Conservation (phyloP, 2,113 vertebrate species). For the Oplegnathus fasciatus region DNA sequence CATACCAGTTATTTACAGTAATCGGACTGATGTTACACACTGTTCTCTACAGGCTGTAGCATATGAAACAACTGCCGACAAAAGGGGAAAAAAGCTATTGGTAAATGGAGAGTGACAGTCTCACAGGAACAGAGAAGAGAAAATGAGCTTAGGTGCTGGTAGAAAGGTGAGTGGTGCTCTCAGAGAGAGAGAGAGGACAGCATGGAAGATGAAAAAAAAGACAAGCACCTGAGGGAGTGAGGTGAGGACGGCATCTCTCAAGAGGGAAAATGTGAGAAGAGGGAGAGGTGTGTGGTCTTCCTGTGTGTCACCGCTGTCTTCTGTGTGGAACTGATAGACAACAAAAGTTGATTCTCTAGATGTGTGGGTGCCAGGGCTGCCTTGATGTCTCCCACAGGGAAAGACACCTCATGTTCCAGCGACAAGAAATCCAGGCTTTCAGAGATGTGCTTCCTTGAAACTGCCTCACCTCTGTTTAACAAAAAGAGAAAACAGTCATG, state of each 20-base stretch:
- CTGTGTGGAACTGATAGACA: constrained; percentile 25
- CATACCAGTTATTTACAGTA: not conserved
- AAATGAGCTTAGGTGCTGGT: constrained; percentile 47
- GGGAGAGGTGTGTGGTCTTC: constrained; percentile 34
- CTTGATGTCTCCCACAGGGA: constrained; percentile 52
- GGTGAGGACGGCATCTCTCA: constrained; percentile 44
- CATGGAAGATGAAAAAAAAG: constrained; percentile 14
- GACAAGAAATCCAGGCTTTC: constrained; percentile 19
- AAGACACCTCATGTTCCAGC: constrained; percentile 23
- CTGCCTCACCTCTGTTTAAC: not conserved
- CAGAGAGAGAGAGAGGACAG: constrained; percentile 19
- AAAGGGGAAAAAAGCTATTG: constrained; percentile 19
- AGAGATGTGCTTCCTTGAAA: not conserved
- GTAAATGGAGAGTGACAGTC: constrained; percentile 45
- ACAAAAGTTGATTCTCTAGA: constrained; percentile 22
- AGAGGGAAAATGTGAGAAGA: constrained; percentile 43
- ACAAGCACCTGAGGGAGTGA: constrained; percentile 15
- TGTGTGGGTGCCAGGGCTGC: constrained; percentile 37
- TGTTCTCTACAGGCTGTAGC: constrained; percentile 9
- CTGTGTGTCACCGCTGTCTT: constrained; percentile 20
- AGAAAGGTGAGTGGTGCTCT: constrained; percentile 40
- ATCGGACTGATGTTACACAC: constrained; percentile 3
- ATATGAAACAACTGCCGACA: constrained; percentile 25
- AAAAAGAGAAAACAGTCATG: not conserved
- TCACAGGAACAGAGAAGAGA: constrained; percentile 27